A percentile compares a stretch with the other conserved stretches of the same genome.
Evolutionary conservation across 1,140 invertebrate genomes (phyloP).

Genomic region (Antheraea mylitta): DNA sequence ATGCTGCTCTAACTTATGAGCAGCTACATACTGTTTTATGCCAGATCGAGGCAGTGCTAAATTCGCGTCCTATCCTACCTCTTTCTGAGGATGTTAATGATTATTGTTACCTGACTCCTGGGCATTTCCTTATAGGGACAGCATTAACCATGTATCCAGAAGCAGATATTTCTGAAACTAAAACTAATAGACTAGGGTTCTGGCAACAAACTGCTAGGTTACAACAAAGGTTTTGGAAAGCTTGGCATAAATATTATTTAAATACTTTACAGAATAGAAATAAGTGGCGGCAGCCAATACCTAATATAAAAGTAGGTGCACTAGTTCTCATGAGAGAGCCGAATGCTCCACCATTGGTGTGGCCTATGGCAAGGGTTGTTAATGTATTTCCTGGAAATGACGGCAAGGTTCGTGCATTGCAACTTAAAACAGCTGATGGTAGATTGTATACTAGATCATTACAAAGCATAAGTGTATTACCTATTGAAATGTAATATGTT

Average conservation of each 20-base stretch:
- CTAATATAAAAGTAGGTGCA: constrained; percentile 10
- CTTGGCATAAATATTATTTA: constrained; percentile 20
- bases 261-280: constrained; percentile 21
- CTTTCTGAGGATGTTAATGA: constrained; percentile 1
- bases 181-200: constrained; percentile 18
- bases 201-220: neutral
- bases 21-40: constrained; percentile 9
- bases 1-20: constrained; percentile 26
- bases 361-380: constrained; percentile 20
- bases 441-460: constrained; percentile 16
- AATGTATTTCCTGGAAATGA: constrained; percentile 18
- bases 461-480: constrained; percentile 16
- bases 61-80: constrained; percentile 7
- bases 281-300: constrained; percentile 10
- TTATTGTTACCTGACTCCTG: neutral
- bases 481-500: constrained; percentile 7
- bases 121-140: constrained; percentile 1
- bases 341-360: constrained; percentile 10
- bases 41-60: constrained; percentile 35
- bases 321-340: constrained; percentile 13
- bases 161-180: neutral
- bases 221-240: constrained; percentile 12
- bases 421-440: constrained; percentile 16
- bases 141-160: neutral
- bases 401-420: constrained; percentile 12